Conservation (phyloP, 2,113 vertebrate genomes). For the Solea solea region DNA sequence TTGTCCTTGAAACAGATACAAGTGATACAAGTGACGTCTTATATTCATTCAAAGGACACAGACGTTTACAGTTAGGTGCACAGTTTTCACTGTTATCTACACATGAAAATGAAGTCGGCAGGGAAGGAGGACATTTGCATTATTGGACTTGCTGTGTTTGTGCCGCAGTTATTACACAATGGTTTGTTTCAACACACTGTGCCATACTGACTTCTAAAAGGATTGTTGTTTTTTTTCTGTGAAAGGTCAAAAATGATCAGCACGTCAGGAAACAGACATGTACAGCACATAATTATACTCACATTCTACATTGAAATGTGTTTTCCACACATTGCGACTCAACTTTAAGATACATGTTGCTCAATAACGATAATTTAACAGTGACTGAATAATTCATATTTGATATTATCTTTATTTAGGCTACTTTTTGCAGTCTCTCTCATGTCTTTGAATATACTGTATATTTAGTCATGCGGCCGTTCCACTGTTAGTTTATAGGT, state of each 20-base stretch:
- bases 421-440: constrained; percentile 15
- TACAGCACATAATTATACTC: constrained; percentile 48
- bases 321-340: constrained; percentile 46
- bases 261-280: constrained; percentile 39
- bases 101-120: constrained; percentile 14
- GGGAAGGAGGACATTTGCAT: not conserved
- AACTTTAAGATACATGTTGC: constrained; percentile 44
- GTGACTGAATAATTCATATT: constrained; percentile 17
- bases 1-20: constrained; percentile 45
- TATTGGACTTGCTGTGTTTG: constrained; percentile 6
- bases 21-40: constrained; percentile 10
- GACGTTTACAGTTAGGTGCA: constrained; percentile 35
- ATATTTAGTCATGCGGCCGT: constrained; percentile 47
- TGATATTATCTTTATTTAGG: not conserved
- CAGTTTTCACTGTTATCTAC: constrained; percentile 36
- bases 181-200: not conserved
- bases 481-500: constrained; percentile 26
- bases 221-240: constrained; percentile 21
- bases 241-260: constrained; percentile 22
- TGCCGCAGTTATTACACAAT: not conserved
- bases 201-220: constrained; percentile 21
- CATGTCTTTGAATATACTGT: constrained; percentile 15
- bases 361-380: constrained; percentile 18
- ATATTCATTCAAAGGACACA: constrained; percentile 30
- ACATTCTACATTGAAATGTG: constrained; percentile 39